Evolutionary conservation across 2,888 invertebrate genomes (phyloP).

Genomic region (Drosophila borealis): DNA sequence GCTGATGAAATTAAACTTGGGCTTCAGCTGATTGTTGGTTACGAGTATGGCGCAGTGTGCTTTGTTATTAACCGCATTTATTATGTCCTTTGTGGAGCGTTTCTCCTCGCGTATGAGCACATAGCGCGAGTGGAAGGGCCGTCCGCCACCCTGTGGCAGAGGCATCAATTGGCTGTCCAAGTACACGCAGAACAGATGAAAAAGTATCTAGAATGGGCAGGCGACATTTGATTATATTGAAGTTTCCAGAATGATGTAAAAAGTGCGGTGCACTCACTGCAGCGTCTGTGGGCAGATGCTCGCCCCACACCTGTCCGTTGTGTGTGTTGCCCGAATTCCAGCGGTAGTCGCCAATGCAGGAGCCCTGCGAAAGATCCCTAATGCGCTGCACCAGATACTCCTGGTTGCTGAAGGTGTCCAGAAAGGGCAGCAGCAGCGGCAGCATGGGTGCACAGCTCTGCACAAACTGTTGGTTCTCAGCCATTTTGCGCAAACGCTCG

Average conservation of each 20-base stretch:
- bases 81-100: slow-evolving; percentile 82
- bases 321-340: slow-evolving; percentile 93
- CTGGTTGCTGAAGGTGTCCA: slow-evolving; percentile 93
- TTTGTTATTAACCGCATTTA: slow-evolving; percentile 83
- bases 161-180: slow-evolving; percentile 92
- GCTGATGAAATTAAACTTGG: slow-evolving; percentile 85
- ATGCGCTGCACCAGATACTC: slow-evolving; percentile 93
- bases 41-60: slow-evolving; percentile 84
- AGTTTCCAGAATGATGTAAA: too few relatives aligned
- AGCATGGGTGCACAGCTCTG: slow-evolving; percentile 83
- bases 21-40: slow-evolving; percentile 81
- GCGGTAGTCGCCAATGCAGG: slow-evolving; percentile 94
- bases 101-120: slow-evolving; percentile 84
- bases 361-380: slow-evolving; percentile 91
- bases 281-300: slow-evolving; percentile 94
- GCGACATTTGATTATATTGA: not conserved
- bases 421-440: slow-evolving; percentile 89
- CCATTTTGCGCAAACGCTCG: slow-evolving; percentile 90
- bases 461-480: slow-evolving; percentile 86
- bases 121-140: slow-evolving; percentile 87
- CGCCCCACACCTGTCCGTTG: slow-evolving; percentile 92
- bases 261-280: slow-evolving; percentile 86
- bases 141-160: slow-evolving; percentile 88
- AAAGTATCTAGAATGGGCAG: slow-evolving; percentile 87
- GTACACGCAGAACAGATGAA: slow-evolving; percentile 94